Evolutionary conservation across 2,797 vertebrate genomes (phyloP).

Genomic region (Melopsittacus undulatus): DNA sequence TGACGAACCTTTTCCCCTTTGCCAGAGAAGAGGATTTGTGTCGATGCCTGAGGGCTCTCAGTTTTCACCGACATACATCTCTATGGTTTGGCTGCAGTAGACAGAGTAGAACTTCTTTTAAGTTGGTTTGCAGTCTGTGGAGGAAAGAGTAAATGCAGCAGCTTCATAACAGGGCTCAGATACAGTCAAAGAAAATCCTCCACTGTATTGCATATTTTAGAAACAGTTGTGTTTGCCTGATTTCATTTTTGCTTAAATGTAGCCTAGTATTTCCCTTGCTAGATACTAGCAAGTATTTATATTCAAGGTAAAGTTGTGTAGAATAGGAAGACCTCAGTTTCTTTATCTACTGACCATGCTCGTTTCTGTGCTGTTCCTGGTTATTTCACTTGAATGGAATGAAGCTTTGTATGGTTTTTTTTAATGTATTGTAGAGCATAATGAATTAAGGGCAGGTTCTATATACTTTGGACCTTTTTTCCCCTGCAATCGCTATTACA

Average conservation of each 20-base stretch:
- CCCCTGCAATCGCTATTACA: background rate
- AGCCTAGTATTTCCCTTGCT: background rate
- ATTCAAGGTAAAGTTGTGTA: background rate
- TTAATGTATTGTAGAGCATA: background rate
- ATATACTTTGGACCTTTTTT: background rate
- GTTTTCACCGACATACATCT: background rate
- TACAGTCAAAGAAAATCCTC: background rate
- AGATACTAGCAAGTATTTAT: background rate
- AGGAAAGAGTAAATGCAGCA: background rate
- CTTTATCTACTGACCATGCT: background rate
- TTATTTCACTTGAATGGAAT: background rate
- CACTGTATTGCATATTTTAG: background rate
- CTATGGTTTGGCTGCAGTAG: background rate
- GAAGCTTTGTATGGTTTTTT: background rate
- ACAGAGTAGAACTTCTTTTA: conserved; percentile 7
- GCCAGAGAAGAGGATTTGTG: background rate
- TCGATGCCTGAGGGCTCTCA: background rate
- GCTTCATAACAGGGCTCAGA: background rate
- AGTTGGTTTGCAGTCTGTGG: background rate
- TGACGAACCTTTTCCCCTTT: background rate
- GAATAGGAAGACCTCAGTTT: background rate
- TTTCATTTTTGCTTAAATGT: background rate
- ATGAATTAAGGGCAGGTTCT: background rate
- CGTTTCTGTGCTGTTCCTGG: background rate
- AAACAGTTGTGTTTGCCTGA: background rate